phyloP scores from a whole-genome alignment of 2,888 invertebrate species.

The Ashinkailepas kermadecensis region DNA sequence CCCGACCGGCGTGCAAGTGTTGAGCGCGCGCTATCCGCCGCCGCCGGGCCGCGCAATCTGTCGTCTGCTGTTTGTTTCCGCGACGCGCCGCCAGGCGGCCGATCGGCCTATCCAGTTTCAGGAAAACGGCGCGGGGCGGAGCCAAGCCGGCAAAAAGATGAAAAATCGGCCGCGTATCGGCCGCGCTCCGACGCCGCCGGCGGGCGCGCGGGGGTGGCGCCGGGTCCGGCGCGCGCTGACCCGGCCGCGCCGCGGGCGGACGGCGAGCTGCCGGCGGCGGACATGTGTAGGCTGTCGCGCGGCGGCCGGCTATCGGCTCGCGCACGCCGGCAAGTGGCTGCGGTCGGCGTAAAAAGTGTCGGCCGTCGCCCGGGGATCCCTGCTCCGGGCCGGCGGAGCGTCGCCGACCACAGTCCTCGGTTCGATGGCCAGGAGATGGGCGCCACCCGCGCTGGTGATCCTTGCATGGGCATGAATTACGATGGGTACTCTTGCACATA shows the following conservation, averaged over 20 bases:
- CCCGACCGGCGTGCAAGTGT: too few species aligned
- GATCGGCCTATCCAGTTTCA: constrained; percentile 13
- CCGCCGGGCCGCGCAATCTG: not conserved
- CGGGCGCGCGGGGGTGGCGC: not conserved
- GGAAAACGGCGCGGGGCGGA: constrained; percentile 18
- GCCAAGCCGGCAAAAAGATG: constrained; percentile 22
- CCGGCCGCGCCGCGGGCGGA: not conserved
- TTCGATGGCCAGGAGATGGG: too few species aligned
- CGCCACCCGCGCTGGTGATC: too few species aligned
- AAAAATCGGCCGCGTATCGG: constrained; percentile 8
- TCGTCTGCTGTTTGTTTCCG: not conserved
- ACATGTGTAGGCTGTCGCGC: not conserved
- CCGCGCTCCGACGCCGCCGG: not conserved
- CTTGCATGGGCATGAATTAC: too few species aligned
- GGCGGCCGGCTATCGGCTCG: not conserved
- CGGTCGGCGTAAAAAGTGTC: not conserved
- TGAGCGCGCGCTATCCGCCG: not conserved
- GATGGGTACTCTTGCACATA: too few species aligned
- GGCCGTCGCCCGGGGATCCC: not conserved
- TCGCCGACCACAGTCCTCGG: too few species aligned
- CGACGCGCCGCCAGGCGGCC: constrained; percentile 9
- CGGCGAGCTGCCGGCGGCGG: not conserved
- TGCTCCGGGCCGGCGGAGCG: not conserved
- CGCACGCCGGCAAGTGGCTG: not conserved
- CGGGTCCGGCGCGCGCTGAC: not conserved